These are phyloP conservation scores for Salvelinus fontinalis DNA, from an alignment of 2,113 vertebrate genomes.

Conservation along the genomic window DNA sequence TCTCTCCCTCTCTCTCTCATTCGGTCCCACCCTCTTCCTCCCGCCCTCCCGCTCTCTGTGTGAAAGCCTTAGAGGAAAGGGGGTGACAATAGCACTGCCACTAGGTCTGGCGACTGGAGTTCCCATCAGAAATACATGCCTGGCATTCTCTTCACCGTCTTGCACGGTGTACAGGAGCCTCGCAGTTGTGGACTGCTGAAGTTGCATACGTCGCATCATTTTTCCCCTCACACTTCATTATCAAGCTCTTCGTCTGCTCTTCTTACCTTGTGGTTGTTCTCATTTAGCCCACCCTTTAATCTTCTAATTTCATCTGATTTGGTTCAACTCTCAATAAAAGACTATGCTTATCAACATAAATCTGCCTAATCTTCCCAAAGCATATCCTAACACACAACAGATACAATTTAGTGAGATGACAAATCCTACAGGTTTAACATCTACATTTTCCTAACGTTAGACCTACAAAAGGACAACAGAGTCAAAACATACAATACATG, in stretches of 20 bases:
- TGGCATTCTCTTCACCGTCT: conserved; percentile 58
- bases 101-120: conserved; percentile 56
- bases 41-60: not conserved
- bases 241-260: conserved; percentile 25
- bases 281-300: conserved; percentile 27
- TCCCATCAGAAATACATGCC: conserved; percentile 54
- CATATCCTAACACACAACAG: too few relatives aligned
- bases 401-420: too few relatives aligned
- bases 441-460: too few relatives aligned
- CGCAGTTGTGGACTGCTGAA: conserved; percentile 17
- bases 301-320: not conserved
- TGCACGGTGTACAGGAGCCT: conserved; percentile 57
- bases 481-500: too few relatives aligned
- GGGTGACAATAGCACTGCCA: conserved; percentile 55
- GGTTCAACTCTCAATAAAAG: too few relatives aligned
- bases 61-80: conserved; percentile 33
- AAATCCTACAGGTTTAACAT: too few relatives aligned
- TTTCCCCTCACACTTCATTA: conserved; percentile 37
- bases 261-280: conserved; percentile 51
- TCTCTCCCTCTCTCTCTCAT: not conserved
- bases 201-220: conserved; percentile 54
- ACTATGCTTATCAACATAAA: too few relatives aligned
- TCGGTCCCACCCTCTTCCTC: conserved; percentile 10
- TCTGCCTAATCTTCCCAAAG: too few relatives aligned
- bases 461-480: too few relatives aligned